Base-by-base conservation (phyloP, 2,797 vertebrate genomes). In the Sebastes glaucus region DNA sequence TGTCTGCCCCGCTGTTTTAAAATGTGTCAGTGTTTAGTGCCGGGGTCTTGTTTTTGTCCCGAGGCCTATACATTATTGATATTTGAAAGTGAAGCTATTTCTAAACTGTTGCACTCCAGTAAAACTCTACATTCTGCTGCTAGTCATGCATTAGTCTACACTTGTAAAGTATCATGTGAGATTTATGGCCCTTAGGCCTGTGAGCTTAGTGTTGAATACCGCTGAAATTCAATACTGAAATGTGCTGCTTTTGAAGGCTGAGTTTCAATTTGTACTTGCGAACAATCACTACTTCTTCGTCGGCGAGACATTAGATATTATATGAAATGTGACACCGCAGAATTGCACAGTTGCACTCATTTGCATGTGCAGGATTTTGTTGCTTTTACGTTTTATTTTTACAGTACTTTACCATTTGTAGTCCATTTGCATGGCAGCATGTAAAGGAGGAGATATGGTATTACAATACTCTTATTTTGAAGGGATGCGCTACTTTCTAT, bases 41-140 rank as follows among this genome's bases (percentile, higher is more conserved):
- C 5, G 1, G 27, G 49, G 38, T 42, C 84, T 83, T 82, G 72
- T 84, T 84, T 88, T 73, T 65, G 67, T 87, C 81, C n/a, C 46
- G 56, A 3, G 35, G 35, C 16, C 63, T 75, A 20, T 85, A 77
- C 56, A 74, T 85, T 82, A 82, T 69, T 79, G 62, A 88, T 85
- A 69, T 85, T 76, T 71, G 20, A 85, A 81, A 83, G 80, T 30
- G 60, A 83, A 38, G 80, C 71, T 83, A 60, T 77, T 62, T 89
- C 59, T 81, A 78, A 88, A 89, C 82, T 78, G 23, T 62, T n/a
- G 14, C 59, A 59, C 57, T 11, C 8, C 3, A 64, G 74, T 87
- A 53, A 66, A 79, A 59, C 38, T 66, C 14, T n/a, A 18, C 30
- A 65, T 56, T 83, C 42, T 57, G 64, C 42, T 57, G 64, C 18